These are phyloP conservation scores for Platycheirus rosarum DNA, from an alignment of 2,888 invertebrate species.

Conservation along the genomic window DNA sequence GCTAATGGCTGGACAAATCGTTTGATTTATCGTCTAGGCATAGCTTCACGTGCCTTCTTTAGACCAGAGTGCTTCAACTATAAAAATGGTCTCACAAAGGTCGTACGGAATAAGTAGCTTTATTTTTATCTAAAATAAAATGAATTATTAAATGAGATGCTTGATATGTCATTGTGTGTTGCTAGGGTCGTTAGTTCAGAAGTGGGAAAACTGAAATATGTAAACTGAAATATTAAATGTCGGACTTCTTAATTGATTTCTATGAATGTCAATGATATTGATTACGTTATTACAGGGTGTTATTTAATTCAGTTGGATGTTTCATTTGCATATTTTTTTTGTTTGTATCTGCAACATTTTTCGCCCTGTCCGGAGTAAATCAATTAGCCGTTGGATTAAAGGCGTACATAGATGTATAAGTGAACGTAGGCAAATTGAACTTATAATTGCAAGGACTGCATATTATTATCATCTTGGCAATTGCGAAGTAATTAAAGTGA, in stretches of 20 bases:
- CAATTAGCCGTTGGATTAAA: neutral
- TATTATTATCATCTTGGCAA: neutral
- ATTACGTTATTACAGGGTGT: constrained; percentile 18
- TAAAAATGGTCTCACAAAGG: neutral
- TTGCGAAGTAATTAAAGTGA: constrained; percentile 22
- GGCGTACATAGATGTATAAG: neutral
- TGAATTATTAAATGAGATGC: constrained; percentile 5
- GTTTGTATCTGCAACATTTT: neutral
- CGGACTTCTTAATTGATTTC: constrained; percentile 1
- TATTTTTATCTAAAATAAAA: neutral
- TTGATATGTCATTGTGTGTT: neutral
- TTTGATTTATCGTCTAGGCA: constrained; percentile 21
- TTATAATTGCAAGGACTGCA: neutral
- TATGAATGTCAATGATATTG: constrained; percentile 9
- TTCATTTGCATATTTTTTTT: neutral
- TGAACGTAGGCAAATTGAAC: neutral
- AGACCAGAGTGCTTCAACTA: neutral
- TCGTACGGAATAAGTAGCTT: no score
- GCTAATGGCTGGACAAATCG: constrained; percentile 26
- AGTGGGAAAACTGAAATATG: neutral
- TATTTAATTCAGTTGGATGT: neutral
- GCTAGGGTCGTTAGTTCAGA: neutral
- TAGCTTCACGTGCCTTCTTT: neutral
- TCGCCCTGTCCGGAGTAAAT: neutral
- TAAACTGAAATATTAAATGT: constrained; percentile 9